Evolutionary conservation across 2,888 invertebrate genomes (phyloP).

Genomic region (Poecilus cupreus): DNA sequence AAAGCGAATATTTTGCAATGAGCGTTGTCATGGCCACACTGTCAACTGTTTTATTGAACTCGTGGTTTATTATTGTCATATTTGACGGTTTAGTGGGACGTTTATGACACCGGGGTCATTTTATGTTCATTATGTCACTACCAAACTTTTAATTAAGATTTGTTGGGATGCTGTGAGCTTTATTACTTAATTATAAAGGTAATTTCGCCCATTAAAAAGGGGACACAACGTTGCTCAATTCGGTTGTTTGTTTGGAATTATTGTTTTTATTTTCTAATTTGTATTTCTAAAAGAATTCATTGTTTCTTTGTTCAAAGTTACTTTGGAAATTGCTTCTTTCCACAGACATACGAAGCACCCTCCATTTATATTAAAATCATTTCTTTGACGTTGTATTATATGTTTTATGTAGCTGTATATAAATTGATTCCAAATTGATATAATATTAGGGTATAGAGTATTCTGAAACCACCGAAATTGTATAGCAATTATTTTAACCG

Average conservation of each 20-base stretch:
- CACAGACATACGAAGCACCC: background rate
- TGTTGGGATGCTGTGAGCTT: conserved; percentile 25
- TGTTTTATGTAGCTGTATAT: background rate
- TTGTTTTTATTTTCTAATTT: too few relatives aligned
- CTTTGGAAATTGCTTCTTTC: too few relatives aligned
- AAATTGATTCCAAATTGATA: background rate
- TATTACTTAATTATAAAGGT: conserved; percentile 49
- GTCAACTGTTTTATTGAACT: conserved; percentile 14
- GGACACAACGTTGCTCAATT: background rate
- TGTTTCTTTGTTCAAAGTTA: too few relatives aligned
- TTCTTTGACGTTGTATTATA: background rate
- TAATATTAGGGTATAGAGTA: too few relatives aligned
- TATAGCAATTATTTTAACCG: too few relatives aligned
- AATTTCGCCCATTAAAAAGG: conserved; percentile 31
- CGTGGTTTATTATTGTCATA: conserved; percentile 51
- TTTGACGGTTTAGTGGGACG: conserved; percentile 17
- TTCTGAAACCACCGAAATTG: too few relatives aligned
- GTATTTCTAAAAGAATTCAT: too few relatives aligned
- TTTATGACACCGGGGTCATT: conserved; percentile 41
- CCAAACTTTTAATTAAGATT: conserved; percentile 54
- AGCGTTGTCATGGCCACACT: background rate
- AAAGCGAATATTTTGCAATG: background rate
- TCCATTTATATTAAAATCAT: background rate
- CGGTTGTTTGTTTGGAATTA: too few relatives aligned
- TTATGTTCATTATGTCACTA: conserved; percentile 23